Percentiles rank a stretch among this genome's conserved stretches.
Evolutionary conservation across 2,797 vertebrate species (phyloP).

Genomic region (Pseudochirops cupreus): DNA sequence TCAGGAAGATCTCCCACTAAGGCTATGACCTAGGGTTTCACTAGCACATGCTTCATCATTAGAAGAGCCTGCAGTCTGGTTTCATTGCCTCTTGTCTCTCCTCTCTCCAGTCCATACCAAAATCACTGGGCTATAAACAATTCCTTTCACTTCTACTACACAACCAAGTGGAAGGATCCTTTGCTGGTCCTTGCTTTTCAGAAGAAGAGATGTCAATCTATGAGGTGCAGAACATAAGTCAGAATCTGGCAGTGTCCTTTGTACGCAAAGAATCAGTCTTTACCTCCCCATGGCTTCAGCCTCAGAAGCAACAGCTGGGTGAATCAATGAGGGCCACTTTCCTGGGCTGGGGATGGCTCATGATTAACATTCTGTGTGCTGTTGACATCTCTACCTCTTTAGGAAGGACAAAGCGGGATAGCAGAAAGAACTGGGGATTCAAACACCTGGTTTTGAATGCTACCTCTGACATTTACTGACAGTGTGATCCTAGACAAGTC

Average conservation of each 20-base stretch:
- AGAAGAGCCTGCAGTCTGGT: no score
- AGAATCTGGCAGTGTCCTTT: constrained; percentile 5
- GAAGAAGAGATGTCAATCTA: neutral
- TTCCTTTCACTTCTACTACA: neutral
- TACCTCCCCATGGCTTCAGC: neutral
- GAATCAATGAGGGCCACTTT: constrained; percentile 11
- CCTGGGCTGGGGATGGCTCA: neutral
- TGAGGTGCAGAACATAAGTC: neutral
- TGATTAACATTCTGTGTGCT: neutral
- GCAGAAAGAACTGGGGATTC: neutral
- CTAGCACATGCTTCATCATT: neutral
- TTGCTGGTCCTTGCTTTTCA: constrained; percentile 19
- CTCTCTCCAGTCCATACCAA: neutral
- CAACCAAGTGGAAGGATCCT: neutral
- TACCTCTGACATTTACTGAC: neutral
- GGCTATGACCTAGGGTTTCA: no score
- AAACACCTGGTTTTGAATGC: neutral
- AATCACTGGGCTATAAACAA: neutral
- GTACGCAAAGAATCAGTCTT: constrained; percentile 2
- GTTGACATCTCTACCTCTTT: neutral
- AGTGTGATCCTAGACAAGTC: neutral
- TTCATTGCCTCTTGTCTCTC: neutral
- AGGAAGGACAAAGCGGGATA: neutral
- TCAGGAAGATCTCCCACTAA: neutral
- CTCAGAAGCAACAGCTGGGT: neutral